Conservation (phyloP, 2,888 invertebrate species). For the Nymphalis urticae region DNA sequence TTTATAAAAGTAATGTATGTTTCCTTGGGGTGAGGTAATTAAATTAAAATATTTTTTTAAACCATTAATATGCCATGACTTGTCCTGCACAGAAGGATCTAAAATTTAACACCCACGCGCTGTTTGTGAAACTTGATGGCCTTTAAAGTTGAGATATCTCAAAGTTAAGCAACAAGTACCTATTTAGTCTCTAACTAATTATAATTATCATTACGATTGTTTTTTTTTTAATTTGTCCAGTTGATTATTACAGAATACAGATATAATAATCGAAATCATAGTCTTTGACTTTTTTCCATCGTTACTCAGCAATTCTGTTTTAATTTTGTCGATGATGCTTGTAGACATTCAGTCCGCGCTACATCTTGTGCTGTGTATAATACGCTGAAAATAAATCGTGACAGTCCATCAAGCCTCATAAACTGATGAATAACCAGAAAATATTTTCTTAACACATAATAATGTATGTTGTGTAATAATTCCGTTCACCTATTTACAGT, state of each 20-base stretch:
- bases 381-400: constrained; percentile 54
- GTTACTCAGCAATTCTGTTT: constrained; percentile 37
- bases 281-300: constrained; percentile 16
- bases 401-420: constrained; percentile 41
- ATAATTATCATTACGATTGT: neutral
- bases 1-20: no score
- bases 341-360: constrained; percentile 26
- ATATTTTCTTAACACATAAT: constrained; percentile 6
- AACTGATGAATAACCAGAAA: constrained; percentile 28
- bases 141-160: constrained; percentile 33
- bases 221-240: neutral
- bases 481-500: constrained; percentile 55
- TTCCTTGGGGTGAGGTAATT: no score
- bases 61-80: constrained; percentile 13
- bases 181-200: no score
- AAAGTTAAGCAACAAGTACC: constrained; percentile 26
- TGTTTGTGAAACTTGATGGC: constrained; percentile 37
- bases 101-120: constrained; percentile 34
- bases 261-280: constrained; percentile 7
- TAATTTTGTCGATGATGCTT: constrained; percentile 51
- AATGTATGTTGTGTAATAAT: constrained; percentile 13
- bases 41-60: no score
- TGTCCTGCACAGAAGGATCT: constrained; percentile 34
- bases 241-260: neutral
- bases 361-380: constrained; percentile 37